Base-by-base conservation (phyloP, 2,888 invertebrate species). In the Caenorhabditis sulstoni region DNA sequence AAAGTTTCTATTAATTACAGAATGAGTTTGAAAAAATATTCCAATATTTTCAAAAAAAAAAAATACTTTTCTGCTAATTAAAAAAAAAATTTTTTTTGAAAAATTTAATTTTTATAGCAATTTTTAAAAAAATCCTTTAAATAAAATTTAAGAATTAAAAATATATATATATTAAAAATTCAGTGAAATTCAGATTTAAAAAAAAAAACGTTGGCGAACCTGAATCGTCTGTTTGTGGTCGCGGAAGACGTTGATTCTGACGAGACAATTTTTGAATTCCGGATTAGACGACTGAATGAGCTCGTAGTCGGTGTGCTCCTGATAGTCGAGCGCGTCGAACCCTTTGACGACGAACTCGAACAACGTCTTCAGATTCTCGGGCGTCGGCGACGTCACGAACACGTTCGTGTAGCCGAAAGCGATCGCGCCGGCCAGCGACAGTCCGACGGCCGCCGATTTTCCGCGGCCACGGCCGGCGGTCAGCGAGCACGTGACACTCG, bases 271-370 rank as follows among this genome's bases (percentile, higher is more conserved):
- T 91, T 97, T 96, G 90, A 96, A 96, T 83, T 98, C 97, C 0
- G 95, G 95, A 92, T 98, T 96, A 0, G 95, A 95, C 0, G 97
- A 97, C 90, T 96, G 94, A 47, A 97, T 94, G 66, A 97, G 93
- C 82, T 95, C 95, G 91, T 97, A 99, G 91, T 99, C 97, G 18
- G 95, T 93, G 90, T 98, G 97, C 91, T 99, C 97, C 91, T 97
- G 94, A 91, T 97, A 98, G 74, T 95, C 94, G 57, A 99, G 92
- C 0, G 95, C 95, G 91, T 98, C 96, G 87, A 92, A 91, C 4
- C 94, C 96, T 92, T 97, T 97, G 67, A 97, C 93, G 3, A 97
- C 93, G 91, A 99, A 99, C 91, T 98, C 96, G 91, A 99, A 99
- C 11, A 99, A 92, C 0, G 99, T 99, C 78, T 95, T 95, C 90